A percentile compares a stretch with the other conserved stretches of the same genome.
These are phyloP conservation scores for Planiliza haematocheilus DNA, from an alignment of 2,113 vertebrate genomes.

Conservation along the genomic window DNA sequence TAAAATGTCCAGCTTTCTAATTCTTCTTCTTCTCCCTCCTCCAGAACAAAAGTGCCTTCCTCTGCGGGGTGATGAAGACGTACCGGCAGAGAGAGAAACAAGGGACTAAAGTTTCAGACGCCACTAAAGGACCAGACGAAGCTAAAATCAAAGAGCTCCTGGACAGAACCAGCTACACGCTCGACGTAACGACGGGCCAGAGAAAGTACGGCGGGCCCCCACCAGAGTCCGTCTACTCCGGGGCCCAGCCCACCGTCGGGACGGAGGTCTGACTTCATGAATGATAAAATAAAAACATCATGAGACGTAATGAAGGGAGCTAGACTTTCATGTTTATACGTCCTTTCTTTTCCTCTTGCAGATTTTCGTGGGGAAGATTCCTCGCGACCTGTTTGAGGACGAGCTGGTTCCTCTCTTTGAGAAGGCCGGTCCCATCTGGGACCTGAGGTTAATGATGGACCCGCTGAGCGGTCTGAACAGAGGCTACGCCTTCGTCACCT, in stretches of 20 bases:
- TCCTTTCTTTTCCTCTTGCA: slow-evolving; percentile 42
- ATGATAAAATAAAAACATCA: no score
- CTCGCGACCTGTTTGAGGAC: slow-evolving; percentile 97
- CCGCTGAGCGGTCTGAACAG: slow-evolving; percentile 96
- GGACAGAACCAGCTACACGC: slow-evolving; percentile 95
- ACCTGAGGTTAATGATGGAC: slow-evolving; percentile 99
- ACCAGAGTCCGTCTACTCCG: slow-evolving; percentile 92
- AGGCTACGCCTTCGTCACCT: slow-evolving; percentile 98
- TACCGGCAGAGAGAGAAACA: slow-evolving; percentile 99
- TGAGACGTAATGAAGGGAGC: no score
- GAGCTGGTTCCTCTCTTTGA: slow-evolving; percentile 98
- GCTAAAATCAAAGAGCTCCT: slow-evolving; percentile 96
- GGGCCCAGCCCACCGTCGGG: slow-evolving; percentile 92
- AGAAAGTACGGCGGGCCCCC: slow-evolving; percentile 98
- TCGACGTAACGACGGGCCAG: slow-evolving; percentile 98
- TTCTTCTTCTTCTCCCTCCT: not conserved
- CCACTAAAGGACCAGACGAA: slow-evolving; percentile 98
- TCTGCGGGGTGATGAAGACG: slow-evolving; percentile 99
- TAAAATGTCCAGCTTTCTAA: not conserved
- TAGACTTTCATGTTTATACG: no score
- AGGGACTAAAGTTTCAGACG: slow-evolving; percentile 95
- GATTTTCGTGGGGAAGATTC: slow-evolving; percentile 99
- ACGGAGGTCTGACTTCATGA: slow-evolving; percentile 88
- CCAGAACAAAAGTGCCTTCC: slow-evolving; percentile 99
- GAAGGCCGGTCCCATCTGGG: slow-evolving; percentile 97